These are phyloP conservation scores for Parazoanthus atlanticus DNA, from an alignment of 92 coral and sea anemone species.

Conservation along the genomic window DNA sequence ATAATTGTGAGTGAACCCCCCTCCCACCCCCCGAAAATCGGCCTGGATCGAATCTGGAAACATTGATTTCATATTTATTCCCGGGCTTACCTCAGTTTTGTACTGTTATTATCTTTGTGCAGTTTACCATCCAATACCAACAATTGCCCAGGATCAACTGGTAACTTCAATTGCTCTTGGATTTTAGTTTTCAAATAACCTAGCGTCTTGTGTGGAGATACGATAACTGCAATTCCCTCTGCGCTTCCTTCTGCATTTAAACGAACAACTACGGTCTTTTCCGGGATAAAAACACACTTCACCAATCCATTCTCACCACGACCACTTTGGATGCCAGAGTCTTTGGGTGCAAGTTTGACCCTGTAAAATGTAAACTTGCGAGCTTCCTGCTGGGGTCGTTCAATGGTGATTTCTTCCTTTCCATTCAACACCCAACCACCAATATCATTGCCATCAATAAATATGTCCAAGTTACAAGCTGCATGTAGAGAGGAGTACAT, in stretches of 20 bases:
- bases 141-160: neutral
- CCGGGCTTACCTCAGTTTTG: neutral
- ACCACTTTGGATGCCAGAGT: constrained; percentile 48
- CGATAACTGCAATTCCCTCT: neutral
- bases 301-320: constrained; percentile 46
- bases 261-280: neutral
- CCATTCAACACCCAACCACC: constrained; percentile 55
- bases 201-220: neutral
- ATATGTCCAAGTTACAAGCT: constrained; percentile 54
- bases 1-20: no score
- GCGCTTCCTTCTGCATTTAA: neutral
- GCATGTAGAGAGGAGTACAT: neutral
- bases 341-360: constrained; percentile 50
- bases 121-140: neutral
- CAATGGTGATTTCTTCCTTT: constrained; percentile 38
- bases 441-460: constrained; percentile 57
- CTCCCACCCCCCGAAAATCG: no score
- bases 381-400: constrained; percentile 48
- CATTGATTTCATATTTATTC: no score
- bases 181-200: neutral
- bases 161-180: neutral
- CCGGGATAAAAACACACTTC: constrained; percentile 53
- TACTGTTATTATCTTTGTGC: neutral
- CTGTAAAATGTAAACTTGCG: constrained; percentile 58
- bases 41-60: no score